Evolutionary conservation across 2,797 vertebrate species (phyloP), one percentile per base, ranked within the genome.

Genomic region (Melanotaenia boesemani): DNA sequence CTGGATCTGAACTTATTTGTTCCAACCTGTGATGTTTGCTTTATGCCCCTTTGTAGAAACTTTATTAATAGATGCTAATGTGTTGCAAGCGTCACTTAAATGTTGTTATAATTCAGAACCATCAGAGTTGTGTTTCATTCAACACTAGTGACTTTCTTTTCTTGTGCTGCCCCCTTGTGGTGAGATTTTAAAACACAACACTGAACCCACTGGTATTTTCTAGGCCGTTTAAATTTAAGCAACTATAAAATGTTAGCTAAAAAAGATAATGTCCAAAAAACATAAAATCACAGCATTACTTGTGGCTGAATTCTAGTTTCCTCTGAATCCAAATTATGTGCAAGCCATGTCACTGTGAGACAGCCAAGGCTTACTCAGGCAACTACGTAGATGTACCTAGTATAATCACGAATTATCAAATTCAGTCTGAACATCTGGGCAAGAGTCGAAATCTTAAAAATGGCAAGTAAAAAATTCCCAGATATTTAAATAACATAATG

Each of bases 111-210:
- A 62, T 32, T 57, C 72, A 62, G 30, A 56, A 62, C 62, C 58
- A 56, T n/a, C 24, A 59, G 8, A 48, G 52, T 52, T 1, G 0
- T 36, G 13, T 37, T 16, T 2, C 34, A 4, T 13, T 1, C 2
- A 48, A 26, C 5, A 5, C 0, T 18, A 63, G 2, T 4, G 2
- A n/a, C 60, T 56, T 34, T 26, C 37, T 75, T 73, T 79, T 58
- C 59, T 61, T 54, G 28, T 91, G 86, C 84, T 91, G 92, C 91
- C 93, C 90, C 85, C 94, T 90, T 84, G 84, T 91, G 93, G 82
- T 71, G 5, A n/a, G 61, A 68, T 36, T 11, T 11, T 26, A 58
- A 62, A 81, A 44, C 39, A 61, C 16, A 66, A 7, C 1, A 62
- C 13, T 72, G 7, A 63, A 30, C 9, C 32, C 58, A 63, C 3